phyloP scores from a whole-genome alignment of 2,797 vertebrate species.

The Microcaecilia unicolor region DNA sequence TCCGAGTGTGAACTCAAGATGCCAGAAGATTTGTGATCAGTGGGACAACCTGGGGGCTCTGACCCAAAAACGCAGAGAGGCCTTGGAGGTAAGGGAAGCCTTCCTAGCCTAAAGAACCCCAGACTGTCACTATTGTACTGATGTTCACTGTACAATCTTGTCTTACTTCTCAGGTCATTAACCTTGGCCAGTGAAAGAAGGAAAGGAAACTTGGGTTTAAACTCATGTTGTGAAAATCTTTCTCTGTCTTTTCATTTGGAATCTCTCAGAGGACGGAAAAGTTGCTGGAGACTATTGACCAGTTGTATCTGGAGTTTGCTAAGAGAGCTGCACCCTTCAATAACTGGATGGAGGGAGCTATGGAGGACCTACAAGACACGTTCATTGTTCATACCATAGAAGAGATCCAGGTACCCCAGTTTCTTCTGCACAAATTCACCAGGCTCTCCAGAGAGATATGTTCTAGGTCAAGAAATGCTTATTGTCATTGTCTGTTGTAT shows the following conservation, averaged over 20 bases:
- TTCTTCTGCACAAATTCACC: background rate
- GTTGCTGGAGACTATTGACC: slow-evolving; percentile 91
- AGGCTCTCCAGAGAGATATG: no score
- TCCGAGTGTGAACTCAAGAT: slow-evolving; percentile 89
- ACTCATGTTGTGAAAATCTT: background rate
- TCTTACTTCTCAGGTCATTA: background rate
- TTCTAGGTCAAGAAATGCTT: no score
- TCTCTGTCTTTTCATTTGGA: slow-evolving; percentile 4
- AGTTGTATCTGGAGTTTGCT: slow-evolving; percentile 91
- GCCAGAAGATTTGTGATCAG: slow-evolving; percentile 94
- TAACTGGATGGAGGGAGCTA: slow-evolving; percentile 98
- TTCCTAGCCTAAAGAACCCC: background rate
- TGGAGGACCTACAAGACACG: slow-evolving; percentile 96
- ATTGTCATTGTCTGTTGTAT: no score
- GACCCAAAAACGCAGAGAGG: slow-evolving; percentile 89
- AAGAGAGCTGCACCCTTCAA: slow-evolving; percentile 95
- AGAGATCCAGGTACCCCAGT: slow-evolving; percentile 80
- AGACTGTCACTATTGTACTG: background rate
- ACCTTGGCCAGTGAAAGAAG: background rate
- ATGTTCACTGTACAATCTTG: background rate
- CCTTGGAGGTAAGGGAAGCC: slow-evolving; percentile 74
- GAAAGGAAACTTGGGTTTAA: background rate
- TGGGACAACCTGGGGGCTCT: slow-evolving; percentile 87
- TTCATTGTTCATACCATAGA: slow-evolving; percentile 97
- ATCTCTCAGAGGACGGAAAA: slow-evolving; percentile 83